Evolutionary conservation across 2,888 invertebrate species (phyloP).

Genomic region (Meta bourneti): DNA sequence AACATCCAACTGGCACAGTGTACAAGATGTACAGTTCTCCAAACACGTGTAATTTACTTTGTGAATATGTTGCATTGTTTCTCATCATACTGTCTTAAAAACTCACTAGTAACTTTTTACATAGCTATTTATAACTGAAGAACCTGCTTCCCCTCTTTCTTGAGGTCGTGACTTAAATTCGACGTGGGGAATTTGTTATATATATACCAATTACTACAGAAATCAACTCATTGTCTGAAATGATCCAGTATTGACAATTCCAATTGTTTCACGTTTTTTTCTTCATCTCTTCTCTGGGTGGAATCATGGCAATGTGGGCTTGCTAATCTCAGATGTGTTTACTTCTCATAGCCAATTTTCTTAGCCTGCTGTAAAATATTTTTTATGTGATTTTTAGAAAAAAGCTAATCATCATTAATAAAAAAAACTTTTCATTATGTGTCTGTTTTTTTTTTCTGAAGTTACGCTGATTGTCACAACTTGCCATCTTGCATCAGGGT

Average conservation of each 20-base stretch:
- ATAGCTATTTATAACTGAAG: conserved; percentile 26
- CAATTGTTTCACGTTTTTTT: neutral
- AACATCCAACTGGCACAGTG: conserved; percentile 27
- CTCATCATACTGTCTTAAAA: conserved; percentile 34
- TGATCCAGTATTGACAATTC: neutral
- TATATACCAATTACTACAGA: neutral
- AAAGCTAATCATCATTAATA: conserved; percentile 63
- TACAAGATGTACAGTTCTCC: conserved; percentile 66
- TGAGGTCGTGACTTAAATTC: neutral
- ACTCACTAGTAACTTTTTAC: conserved; percentile 54
- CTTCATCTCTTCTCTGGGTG: conserved; percentile 5
- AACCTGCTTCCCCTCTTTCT: neutral
- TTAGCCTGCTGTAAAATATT: conserved; percentile 69
- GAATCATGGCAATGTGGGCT: conserved; percentile 13
- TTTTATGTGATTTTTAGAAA: conserved; percentile 71
- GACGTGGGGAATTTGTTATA: neutral
- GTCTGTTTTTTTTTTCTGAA: conserved; percentile 2
- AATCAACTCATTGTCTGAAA: neutral
- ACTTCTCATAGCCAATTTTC: conserved; percentile 51
- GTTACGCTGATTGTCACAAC: too few relatives aligned
- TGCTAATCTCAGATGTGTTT: conserved; percentile 32
- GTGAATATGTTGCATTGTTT: conserved; percentile 53
- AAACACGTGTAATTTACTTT: conserved; percentile 41
- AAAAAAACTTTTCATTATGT: conserved; percentile 48
- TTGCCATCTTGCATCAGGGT: too few relatives aligned